Conservation (phyloP, 1,140 invertebrate species). For the Drosophila rufa region DNA sequence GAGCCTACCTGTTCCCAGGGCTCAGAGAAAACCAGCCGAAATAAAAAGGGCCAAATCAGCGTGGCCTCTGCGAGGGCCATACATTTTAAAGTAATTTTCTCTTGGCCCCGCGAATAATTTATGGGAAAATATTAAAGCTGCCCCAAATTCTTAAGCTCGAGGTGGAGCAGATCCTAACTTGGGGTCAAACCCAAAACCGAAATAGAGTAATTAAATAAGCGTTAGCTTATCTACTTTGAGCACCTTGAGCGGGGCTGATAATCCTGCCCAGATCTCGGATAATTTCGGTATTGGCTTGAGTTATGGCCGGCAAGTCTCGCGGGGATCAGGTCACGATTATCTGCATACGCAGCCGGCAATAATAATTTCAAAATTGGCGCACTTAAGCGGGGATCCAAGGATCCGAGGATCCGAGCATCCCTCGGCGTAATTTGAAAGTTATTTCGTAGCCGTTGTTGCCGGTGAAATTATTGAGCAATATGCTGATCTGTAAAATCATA, state of each 20-base stretch:
- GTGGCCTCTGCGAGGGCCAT: constrained; percentile 57
- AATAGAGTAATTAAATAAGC: constrained; percentile 70
- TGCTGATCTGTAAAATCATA: constrained; percentile 84
- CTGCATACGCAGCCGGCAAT: constrained; percentile 80
- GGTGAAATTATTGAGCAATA: constrained; percentile 82
- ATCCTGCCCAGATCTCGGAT: constrained; percentile 25
- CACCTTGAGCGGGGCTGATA: constrained; percentile 3
- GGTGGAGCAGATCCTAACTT: not conserved
- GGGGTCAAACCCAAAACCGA: constrained; percentile 41
- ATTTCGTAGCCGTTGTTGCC: constrained; percentile 58
- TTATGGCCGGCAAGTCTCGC: constrained; percentile 47
- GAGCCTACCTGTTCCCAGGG: constrained; percentile 62
- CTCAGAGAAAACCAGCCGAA: constrained; percentile 38
- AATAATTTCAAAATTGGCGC: constrained; percentile 82
- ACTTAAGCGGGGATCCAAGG: constrained; percentile 65
- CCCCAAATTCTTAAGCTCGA: constrained; percentile 52
- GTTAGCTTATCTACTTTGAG: constrained; percentile 16
- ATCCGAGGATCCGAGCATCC: constrained; percentile 31
- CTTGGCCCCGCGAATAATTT: constrained; percentile 69
- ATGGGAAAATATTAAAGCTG: constrained; percentile 78
- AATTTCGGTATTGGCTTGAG: constrained; percentile 58
- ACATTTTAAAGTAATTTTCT: constrained; percentile 83
- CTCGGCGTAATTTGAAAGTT: constrained; percentile 75
- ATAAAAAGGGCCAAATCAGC: constrained; percentile 79
- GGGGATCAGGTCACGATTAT: constrained; percentile 76